phyloP scores from a whole-genome alignment of 2,797 vertebrate species.

The Sebastes goodei region DNA sequence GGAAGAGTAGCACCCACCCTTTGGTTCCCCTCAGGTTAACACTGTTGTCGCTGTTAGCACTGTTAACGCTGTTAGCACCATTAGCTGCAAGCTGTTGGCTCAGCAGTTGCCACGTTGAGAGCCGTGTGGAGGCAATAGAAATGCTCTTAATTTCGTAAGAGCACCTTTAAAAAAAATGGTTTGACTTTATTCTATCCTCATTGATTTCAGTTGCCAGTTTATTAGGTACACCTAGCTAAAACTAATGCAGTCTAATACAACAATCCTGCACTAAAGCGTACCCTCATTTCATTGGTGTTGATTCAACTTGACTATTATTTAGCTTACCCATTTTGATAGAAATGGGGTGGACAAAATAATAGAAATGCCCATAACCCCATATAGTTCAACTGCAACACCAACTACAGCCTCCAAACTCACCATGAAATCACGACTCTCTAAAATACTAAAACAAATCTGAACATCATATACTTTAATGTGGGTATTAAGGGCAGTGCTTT shows the following conservation, averaged over 20 bases:
- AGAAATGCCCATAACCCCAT: background rate
- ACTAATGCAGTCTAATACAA: no score
- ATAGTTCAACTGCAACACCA: background rate
- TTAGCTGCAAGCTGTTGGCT: rapidly evolving
- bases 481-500: no score
- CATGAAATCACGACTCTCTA: background rate
- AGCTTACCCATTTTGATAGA: background rate
- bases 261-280: rapidly evolving
- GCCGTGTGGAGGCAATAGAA: background rate
- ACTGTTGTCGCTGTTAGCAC: no score
- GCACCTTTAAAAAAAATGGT: background rate
- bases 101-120: no score
- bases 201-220: no score
- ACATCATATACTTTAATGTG: no score
- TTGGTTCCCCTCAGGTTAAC: no score
- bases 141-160: background rate
- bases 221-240: no score
- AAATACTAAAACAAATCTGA: background rate
- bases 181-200: background rate
- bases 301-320: no score
- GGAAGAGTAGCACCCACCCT: no score
- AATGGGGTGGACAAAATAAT: background rate
- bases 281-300: no score
- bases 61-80: no score
- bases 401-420: background rate